Evolutionary conservation across 2,797 vertebrate species (phyloP).

Genomic region (Echiichthys vipera): DNA sequence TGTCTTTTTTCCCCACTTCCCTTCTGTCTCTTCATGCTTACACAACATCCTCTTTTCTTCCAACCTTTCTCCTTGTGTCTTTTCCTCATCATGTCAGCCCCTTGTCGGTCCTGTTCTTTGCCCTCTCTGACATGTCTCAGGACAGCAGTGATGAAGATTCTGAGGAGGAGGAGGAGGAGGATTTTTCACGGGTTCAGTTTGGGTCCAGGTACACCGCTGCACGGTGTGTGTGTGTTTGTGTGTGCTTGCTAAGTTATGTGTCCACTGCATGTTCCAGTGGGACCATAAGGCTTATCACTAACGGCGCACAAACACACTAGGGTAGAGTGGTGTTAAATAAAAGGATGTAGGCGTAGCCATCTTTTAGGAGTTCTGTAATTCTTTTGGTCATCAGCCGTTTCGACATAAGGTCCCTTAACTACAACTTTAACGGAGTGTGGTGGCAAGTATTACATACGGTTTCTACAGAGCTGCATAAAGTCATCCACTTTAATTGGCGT

Average conservation of each 20-base stretch:
- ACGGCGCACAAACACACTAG: slow-evolving; percentile 57
- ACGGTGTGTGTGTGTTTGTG: slow-evolving; percentile 77
- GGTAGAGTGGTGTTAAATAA: slow-evolving; percentile 17
- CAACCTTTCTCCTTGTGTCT: slow-evolving; percentile 46
- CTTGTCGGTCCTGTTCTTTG: slow-evolving; percentile 94
- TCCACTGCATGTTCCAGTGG: slow-evolving; percentile 83
- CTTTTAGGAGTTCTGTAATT: background rate
- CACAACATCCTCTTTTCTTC: slow-evolving; percentile 36
- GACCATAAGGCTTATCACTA: slow-evolving; percentile 73
- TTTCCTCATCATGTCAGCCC: slow-evolving; percentile 85
- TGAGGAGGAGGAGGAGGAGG: slow-evolving; percentile 93
- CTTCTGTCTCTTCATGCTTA: slow-evolving; percentile 73
- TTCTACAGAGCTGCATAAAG: background rate
- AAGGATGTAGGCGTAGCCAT: background rate
- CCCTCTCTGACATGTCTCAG: slow-evolving; percentile 94
- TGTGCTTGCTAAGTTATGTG: slow-evolving; percentile 54
- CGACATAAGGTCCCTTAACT: background rate
- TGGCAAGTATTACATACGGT: slow-evolving; percentile 14
- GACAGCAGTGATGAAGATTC: slow-evolving; percentile 96
- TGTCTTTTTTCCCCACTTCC: slow-evolving; percentile 39
- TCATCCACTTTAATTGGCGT: background rate
- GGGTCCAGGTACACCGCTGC: slow-evolving; percentile 97
- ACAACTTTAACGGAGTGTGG: background rate
- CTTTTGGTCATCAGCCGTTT: slow-evolving; percentile 12
- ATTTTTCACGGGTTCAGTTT: slow-evolving; percentile 98